phyloP scores from a whole-genome alignment of 2,113 vertebrate genomes.

The Notarius quadriscutis region DNA sequence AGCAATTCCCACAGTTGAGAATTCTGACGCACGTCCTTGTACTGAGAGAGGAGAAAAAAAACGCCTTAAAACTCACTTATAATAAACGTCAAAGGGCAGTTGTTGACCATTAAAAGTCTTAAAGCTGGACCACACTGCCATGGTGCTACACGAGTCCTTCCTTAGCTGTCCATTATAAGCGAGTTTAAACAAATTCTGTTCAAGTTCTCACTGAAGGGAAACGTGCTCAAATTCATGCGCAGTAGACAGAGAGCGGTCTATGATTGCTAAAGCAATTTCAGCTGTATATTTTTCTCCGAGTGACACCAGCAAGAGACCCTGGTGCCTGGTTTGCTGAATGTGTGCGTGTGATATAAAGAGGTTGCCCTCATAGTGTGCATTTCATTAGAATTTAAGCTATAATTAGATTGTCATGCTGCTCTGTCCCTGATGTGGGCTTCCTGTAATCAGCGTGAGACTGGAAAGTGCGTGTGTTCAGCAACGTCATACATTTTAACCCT shows the following conservation, averaged over 20 bases:
- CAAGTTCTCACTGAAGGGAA: neutral
- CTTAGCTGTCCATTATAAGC: neutral
- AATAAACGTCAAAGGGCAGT: neutral
- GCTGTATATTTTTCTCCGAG: neutral
- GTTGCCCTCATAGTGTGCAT: constrained; percentile 8
- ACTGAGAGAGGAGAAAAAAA: neutral
- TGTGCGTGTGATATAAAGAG: constrained; percentile 17
- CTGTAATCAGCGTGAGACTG: neutral
- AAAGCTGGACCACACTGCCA: neutral
- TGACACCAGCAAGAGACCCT: constrained; percentile 20
- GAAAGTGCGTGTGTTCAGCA: neutral
- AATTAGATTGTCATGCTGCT: constrained; percentile 30
- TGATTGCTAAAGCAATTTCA: neutral
- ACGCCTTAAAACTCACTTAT: neutral
- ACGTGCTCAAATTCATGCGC: neutral
- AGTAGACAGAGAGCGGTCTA: neutral
- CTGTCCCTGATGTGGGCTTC: constrained; percentile 32
- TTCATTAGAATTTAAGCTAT: constrained; percentile 35
- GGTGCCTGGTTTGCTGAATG: neutral
- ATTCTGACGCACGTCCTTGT: neutral
- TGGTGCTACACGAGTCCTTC: neutral
- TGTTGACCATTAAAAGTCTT: neutral
- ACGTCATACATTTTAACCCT: constrained; percentile 7
- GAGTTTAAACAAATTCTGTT: neutral
- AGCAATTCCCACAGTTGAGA: neutral